Base-by-base conservation (phyloP, 2,113 vertebrate genomes). In the Tonatia bakeri region DNA sequence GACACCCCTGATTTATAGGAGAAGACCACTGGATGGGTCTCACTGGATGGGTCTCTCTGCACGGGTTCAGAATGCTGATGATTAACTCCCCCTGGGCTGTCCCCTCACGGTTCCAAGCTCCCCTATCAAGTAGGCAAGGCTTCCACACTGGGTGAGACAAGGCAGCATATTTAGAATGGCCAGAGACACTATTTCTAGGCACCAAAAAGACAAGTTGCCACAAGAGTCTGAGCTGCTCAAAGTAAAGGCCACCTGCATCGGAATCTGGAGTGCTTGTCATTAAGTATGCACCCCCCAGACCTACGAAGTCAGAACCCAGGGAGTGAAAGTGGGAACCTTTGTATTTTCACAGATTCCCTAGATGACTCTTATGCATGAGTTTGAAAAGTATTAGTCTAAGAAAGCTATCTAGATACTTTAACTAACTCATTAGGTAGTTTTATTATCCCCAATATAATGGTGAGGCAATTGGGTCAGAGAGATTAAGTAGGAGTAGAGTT, bases 131-230 rank as follows among this genome's bases (percentile, higher is more conserved):
- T 1, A 88, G 20, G 82, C 26, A 87, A 69, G 47, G 70, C 70
- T 70, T 70, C 36, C 22, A 6, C 22, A 45, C 47, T 77, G 45
- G 72, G 36, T 26, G 40, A 93, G 69, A 56, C 73, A 88, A 88
- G 61, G 52, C 19, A 85, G 59, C 16, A 26, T 38, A 86, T 65
- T 28, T 31, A 52, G 12, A 95, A 54, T 50, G 61, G 69, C 56
- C 52, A 76, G 47, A 91, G 59, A 91, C 96, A 95, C 47, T 84
- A 75, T 83, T 82, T 86, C 79, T 95, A 94, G 67, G 65, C 3
- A 92, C 45, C 11, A 65, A 91, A 91, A 92, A 94, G 22, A 85
- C 65, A 85, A 84, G 15, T 4, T 92, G 75, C 54, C 61, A 77
- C 87, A 90, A 87, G n/a, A 70, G 14, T 26, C n/a, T 79, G 50